These are phyloP conservation scores for Sorex fumeus DNA, from an alignment of 2,113 vertebrate genomes.

Conservation along the genomic window DNA sequence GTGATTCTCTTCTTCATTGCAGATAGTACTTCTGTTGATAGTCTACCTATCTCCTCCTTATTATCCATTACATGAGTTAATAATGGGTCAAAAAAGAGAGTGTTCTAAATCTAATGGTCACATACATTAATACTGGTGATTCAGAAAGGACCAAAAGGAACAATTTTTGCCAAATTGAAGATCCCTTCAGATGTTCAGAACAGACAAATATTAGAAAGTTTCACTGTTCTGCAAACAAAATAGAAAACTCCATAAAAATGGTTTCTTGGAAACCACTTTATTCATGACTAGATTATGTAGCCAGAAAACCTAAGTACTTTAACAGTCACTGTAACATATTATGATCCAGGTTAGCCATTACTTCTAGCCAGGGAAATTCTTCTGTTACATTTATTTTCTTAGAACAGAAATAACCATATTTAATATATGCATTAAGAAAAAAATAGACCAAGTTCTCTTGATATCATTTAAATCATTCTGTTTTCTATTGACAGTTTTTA, in stretches of 20 bases:
- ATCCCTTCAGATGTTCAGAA: background rate
- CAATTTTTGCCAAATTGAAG: conserved; percentile 13
- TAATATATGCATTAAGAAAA: conserved; percentile 14
- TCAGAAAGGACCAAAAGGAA: background rate
- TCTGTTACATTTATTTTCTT: conserved; percentile 32
- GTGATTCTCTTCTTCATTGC: accelerated
- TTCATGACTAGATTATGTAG: conserved; percentile 23
- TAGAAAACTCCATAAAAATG: conserved; percentile 18
- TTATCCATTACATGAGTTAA: background rate
- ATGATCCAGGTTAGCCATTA: background rate
- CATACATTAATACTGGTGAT: background rate
- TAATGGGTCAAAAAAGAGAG: background rate
- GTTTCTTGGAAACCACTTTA: conserved; percentile 23
- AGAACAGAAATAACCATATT: background rate
- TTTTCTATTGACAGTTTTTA: background rate
- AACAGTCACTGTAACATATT: conserved; percentile 17
- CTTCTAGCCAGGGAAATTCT: background rate
- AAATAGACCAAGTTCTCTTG: conserved; percentile 17
- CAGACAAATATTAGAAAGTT: background rate
- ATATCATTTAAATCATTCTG: conserved; percentile 5
- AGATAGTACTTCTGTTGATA: background rate
- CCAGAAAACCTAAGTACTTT: conserved; percentile 51
- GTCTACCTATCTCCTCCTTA: background rate
- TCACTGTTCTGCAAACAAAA: conserved; percentile 22
- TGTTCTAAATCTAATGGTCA: conserved; percentile 8